Conservation (phyloP, 1,140 invertebrate species). For the Acyrthosiphon pisum region DNA sequence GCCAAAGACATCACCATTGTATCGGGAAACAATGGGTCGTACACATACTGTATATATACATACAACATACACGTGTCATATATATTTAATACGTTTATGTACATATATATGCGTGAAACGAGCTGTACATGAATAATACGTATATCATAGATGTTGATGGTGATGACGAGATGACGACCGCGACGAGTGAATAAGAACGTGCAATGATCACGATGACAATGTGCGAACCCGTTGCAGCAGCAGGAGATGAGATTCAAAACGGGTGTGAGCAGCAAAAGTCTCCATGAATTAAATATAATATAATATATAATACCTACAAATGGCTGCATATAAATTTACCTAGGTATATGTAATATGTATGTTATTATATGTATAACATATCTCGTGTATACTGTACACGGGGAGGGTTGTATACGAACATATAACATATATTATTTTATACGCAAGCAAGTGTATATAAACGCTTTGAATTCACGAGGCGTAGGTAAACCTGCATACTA, state of each 20-base stretch:
- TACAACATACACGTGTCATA: background rate
- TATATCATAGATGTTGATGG: background rate
- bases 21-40: slow-evolving; percentile 19
- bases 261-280: background rate
- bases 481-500: background rate
- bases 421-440: no score
- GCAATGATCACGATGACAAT: background rate
- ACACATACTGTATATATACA: background rate
- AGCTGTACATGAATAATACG: background rate
- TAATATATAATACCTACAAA: background rate
- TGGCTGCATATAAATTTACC: background rate
- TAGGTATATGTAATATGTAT: no score
- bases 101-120: background rate
- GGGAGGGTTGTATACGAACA: background rate
- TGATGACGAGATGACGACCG: background rate
- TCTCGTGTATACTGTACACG: background rate
- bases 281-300: slow-evolving; percentile 14
- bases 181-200: background rate
- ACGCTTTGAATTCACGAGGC: background rate
- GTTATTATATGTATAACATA: background rate
- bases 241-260: slow-evolving; percentile 16
- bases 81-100: background rate
- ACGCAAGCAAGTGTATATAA: background rate
- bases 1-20: background rate
- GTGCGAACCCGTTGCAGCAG: background rate